Conservation (phyloP, 2,113 vertebrate genomes). For the Burhinus bistriatus region DNA sequence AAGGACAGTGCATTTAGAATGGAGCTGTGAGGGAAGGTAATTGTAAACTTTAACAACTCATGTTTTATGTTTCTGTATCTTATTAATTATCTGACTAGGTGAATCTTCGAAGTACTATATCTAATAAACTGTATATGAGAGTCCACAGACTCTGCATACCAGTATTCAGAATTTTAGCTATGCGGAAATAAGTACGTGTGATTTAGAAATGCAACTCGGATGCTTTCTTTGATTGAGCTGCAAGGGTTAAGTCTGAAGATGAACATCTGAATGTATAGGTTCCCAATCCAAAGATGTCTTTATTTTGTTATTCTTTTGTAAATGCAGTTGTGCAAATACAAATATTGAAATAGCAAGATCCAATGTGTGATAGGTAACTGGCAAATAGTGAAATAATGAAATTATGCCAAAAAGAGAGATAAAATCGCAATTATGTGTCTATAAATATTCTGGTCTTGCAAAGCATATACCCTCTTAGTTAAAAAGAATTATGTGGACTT, state of each 20-base stretch:
- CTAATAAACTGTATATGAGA: not conserved
- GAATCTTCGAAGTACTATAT: constrained; percentile 14
- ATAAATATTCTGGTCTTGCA: not conserved
- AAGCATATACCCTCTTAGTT: not conserved
- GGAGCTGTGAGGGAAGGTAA: constrained; percentile 63
- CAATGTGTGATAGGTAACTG: not conserved
- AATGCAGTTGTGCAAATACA: not conserved
- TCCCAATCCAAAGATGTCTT: not conserved
- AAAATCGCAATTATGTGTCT: not conserved
- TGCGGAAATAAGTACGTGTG: not conserved
- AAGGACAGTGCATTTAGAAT: constrained; percentile 69
- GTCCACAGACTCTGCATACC: not conserved
- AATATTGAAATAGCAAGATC: not conserved
- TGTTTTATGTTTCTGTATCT: constrained; percentile 67
- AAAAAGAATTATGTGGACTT: not conserved
- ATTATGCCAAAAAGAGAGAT: not conserved
- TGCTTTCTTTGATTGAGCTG: not conserved
- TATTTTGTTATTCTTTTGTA: not conserved
- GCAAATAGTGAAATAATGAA: not conserved
- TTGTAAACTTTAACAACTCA: constrained; percentile 71
- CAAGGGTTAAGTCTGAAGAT: constrained; percentile 6
- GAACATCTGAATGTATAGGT: not conserved
- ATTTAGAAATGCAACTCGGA: not conserved
- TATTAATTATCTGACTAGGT: constrained; percentile 71
- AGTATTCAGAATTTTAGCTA: not conserved